These are phyloP conservation scores for Forficula auricularia DNA, from an alignment of 1,140 invertebrate species.

Conservation along the genomic window DNA sequence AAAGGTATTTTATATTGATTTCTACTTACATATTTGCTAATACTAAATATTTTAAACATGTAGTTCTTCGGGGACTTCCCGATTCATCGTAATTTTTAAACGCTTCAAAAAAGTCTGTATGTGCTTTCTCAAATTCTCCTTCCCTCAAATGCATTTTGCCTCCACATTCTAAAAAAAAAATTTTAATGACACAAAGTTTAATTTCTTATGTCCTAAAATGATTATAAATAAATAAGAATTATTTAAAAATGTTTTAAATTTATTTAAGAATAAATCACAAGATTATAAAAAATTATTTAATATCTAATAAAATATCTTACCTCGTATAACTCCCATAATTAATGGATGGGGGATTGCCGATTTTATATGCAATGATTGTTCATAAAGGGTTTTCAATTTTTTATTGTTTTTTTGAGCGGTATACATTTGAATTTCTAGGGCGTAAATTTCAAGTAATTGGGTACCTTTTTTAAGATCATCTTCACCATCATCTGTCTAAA, in stretches of 20 bases:
- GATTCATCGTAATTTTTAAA: slow-evolving; percentile 99
- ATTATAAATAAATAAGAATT: not conserved
- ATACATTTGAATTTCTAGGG: slow-evolving; percentile 99
- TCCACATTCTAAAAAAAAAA: slow-evolving; percentile 68
- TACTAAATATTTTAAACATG: slow-evolving; percentile 96
- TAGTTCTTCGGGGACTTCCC: slow-evolving; percentile 89
- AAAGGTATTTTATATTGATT: too few relatives aligned
- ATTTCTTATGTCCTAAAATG: not conserved
- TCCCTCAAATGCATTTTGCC: slow-evolving; percentile 99
- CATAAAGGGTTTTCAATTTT: slow-evolving; percentile 93
- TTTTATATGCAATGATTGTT: slow-evolving; percentile 96
- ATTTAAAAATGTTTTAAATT: slow-evolving; percentile 5
- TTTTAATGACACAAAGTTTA: not conserved
- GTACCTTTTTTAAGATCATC: slow-evolving; percentile 98
- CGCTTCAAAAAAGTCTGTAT: slow-evolving; percentile 99
- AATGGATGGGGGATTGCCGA: slow-evolving; percentile 98
- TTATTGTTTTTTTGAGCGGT: slow-evolving; percentile 99
- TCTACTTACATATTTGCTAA: slow-evolving; percentile 87
- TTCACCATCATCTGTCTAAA: slow-evolving; percentile 92
- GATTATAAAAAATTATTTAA: not conserved
- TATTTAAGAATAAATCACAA: not conserved
- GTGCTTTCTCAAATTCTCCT: slow-evolving; percentile 96
- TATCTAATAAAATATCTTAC: slow-evolving; percentile 27
- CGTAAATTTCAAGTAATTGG: slow-evolving; percentile 95
- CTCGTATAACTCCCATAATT: slow-evolving; percentile 98